Base-by-base conservation (phyloP, 2,797 vertebrate genomes). In the Mormyrus proboscirostris region DNA sequence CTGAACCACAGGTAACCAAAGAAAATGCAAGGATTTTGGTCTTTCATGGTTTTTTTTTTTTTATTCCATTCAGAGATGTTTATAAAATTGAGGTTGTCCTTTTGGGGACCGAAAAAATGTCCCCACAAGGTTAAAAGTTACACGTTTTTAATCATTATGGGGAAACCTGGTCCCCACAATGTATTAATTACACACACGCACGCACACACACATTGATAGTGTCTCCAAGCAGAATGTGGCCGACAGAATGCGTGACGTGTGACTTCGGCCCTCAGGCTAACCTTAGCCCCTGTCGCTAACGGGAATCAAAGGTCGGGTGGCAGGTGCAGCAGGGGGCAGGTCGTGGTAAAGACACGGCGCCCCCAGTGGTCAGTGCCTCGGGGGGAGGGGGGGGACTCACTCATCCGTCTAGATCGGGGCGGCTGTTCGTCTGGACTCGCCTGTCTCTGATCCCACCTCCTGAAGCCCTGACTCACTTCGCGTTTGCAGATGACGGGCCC, bases 261-360 rank as follows among this genome's bases (percentile, higher is more conserved):
- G 91, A 89, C 59, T 57, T 92, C 87, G 92, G 93, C 93, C 92
- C 89, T 79, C 89, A 19, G 6, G 90, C 93, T 95, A 95, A 94
- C 92, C 94, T 95, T 95, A 94, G 94, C 92, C 10, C 10, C 29
- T 88, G 59, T 41, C n/a, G 33, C 53, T 14, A 82, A 25, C 51
- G 55, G 22, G 41, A 51, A 4, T 49, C 4, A 7, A 6, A 79
- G 73, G 87, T 88, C 49, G 19, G 65, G 91, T 6, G 25, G 57
- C n/a, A 0, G 53, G 82, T 79, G 73, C 73, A 38, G 38, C 0
- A 4, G 16, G 33, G 33, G 38, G 0, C 33, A 8, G 62, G 10
- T 7, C 62, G 4, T 33, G 62, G 62, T 29, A 33, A 33, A 69
- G 62, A 33, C 1, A 29, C 25, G 10, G 25, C 10, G 1, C 10